Evolutionary conservation across 2,888 invertebrate species (phyloP).

Genomic region (Metopia argyrocephala): DNA sequence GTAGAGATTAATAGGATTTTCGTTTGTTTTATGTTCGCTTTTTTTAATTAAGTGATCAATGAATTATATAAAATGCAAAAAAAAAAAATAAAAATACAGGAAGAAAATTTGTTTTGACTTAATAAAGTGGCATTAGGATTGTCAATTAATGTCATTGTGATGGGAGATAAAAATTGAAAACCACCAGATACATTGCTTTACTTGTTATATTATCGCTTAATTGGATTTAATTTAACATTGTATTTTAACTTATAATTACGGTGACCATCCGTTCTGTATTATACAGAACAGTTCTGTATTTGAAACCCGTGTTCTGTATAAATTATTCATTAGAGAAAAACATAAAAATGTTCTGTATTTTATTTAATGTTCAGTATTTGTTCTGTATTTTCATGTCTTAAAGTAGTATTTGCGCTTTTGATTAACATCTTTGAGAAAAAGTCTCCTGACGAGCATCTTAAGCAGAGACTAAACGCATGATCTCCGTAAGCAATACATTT

Average conservation of each 20-base stretch:
- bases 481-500: no score
- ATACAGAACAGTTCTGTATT: no score
- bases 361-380: no score
- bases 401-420: no score
- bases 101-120: conserved; percentile 47
- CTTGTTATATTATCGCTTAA: conserved; percentile 27
- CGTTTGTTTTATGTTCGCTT: neutral
- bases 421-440: no score
- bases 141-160: conserved; percentile 56
- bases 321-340: no score
- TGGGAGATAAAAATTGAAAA: conserved; percentile 27
- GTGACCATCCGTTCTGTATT: no score
- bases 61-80: conserved; percentile 40
- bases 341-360: neutral
- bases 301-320: no score
- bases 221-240: conserved; percentile 28
- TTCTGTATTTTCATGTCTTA: no score
- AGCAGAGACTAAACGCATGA: no score
- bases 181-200: conserved; percentile 22
- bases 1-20: conserved; percentile 58
- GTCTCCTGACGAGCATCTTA: no score
- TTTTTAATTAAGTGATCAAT: conserved; percentile 58
- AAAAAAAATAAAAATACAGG: neutral
- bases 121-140: conserved; percentile 41
- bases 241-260: neutral